Conservation (phyloP, 2,113 vertebrate genomes). For the Pongo pygmaeus region DNA sequence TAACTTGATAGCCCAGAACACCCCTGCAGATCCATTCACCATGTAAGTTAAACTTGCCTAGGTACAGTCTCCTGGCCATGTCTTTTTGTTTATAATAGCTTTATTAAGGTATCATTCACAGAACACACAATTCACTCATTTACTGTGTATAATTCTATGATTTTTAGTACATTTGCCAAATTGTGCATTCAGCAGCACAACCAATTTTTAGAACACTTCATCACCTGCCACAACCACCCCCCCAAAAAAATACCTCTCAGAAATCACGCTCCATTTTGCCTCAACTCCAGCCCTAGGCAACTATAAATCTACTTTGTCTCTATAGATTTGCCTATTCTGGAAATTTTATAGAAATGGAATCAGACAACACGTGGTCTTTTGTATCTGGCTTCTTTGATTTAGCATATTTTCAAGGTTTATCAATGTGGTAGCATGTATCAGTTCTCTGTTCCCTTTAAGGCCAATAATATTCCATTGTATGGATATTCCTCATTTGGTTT, state of each 20-base stretch:
- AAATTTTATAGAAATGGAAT: background rate
- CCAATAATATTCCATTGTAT: background rate
- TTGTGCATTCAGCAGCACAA: background rate
- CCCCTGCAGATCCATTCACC: background rate
- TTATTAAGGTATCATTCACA: background rate
- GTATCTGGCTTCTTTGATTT: background rate
- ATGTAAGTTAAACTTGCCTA: background rate
- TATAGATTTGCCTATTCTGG: background rate
- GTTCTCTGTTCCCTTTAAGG: background rate
- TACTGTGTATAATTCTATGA: background rate
- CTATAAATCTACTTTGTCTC: background rate
- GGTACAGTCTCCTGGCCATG: background rate
- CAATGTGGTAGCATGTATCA: background rate
- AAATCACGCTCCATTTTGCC: too few species aligned
- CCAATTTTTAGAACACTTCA: background rate
- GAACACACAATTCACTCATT: background rate
- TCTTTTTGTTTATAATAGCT: background rate
- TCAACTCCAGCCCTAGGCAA: background rate
- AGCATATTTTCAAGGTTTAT: background rate
- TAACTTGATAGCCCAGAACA: background rate
- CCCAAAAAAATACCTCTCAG: background rate
- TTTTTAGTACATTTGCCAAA: background rate
- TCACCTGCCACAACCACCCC: fast-evolving
- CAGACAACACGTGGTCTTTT: background rate
- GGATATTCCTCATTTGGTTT: background rate